Conservation (phyloP, 1,140 invertebrate genomes). For the Tetragonula clypearis region DNA sequence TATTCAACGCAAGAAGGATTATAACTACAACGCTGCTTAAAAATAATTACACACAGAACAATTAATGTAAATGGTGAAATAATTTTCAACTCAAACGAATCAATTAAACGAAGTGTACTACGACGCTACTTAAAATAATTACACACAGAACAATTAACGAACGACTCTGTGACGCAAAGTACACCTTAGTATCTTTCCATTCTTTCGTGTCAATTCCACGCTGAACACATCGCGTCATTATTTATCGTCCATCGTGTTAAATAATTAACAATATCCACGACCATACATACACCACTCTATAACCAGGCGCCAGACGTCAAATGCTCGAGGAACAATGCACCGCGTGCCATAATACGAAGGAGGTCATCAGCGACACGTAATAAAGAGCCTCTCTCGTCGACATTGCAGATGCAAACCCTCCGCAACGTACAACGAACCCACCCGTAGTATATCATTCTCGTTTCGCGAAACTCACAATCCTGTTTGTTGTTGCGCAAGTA, state of each 20-base stretch:
- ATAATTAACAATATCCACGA: background rate
- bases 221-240: background rate
- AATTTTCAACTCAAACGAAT: no score
- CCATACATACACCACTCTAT: background rate
- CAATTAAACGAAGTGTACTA: background rate
- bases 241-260: background rate
- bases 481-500: slow-evolving; percentile 19
- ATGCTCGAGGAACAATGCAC: slow-evolving; percentile 1
- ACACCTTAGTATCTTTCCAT: background rate
- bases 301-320: background rate
- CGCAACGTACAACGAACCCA: background rate
- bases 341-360: slow-evolving; percentile 12
- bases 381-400: slow-evolving; percentile 49
- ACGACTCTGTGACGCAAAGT: background rate
- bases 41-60: no score
- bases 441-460: background rate
- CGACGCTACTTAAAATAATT: background rate
- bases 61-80: no score
- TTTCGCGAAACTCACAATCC: slow-evolving; percentile 30
- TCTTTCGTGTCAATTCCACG: background rate
- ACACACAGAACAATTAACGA: background rate
- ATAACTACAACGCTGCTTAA: no score
- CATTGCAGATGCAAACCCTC: background rate
- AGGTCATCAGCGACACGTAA: slow-evolving; percentile 51
- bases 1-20: no score